Base-by-base conservation (phyloP, 2,113 vertebrate species). In the Romanogobio albipinnatus region DNA sequence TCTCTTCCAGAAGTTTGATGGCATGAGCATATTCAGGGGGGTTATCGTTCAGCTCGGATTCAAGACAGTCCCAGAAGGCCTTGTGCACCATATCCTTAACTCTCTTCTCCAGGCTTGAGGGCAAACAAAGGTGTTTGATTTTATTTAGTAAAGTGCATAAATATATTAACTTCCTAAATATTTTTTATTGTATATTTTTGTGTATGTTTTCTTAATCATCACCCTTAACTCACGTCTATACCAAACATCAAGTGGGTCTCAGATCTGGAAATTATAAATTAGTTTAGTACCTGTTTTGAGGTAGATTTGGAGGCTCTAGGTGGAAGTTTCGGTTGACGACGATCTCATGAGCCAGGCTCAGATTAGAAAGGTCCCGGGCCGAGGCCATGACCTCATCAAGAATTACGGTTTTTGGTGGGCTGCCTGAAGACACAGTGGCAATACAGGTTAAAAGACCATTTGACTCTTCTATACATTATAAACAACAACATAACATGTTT, bases 41-140 rank as follows among this genome's bases (percentile, higher is more conserved):
- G 87, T 98, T 95, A 45, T 96, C 93, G 9, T 93, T 97, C 87
- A 99, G 92, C 88, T 98, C 96, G 0, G 94, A 92, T 84, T 96
- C 96, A 93, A 99, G 87, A 82, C 93, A 93, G 87, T 98, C 96
- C 98, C 97, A 99, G 91, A 96, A 99, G 0, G 96, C 97, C 88
- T 97, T 96, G 90, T 98, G 97, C 56, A 98, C 90, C 22, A 95
- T 95, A 83, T 94, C 92, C 89, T 95, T 96, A 74, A 98, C 96
- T 39, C 77, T 90, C 85, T 96, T 95, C 61, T 89, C 93, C 90
- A 98, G 90, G 90, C 97, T 99, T 19, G 19, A 89, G 58, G 10
- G 7, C n/a, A 51, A 83, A 83, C 3, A 47, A 43, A 58, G 15
- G 45, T 26, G 47, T 39, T 6, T 6, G 36, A 39, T 39, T 39